Base-by-base conservation (phyloP, 92 coral and sea anemone genomes). In the Zoanthus sansibaricus region DNA sequence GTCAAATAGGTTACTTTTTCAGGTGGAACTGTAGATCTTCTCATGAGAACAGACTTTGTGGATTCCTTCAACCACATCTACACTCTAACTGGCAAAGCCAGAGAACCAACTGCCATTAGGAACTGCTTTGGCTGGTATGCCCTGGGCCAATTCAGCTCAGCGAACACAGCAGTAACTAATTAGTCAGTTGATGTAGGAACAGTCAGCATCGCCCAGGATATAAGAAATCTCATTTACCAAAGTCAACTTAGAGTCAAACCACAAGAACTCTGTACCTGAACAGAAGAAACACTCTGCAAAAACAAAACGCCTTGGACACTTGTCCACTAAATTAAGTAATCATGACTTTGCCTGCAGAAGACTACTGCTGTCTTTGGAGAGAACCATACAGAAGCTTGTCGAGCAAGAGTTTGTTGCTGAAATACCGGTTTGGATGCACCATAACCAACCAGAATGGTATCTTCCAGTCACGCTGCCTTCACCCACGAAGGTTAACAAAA, bases 21-120 rank as follows among this genome's bases (percentile, higher is more conserved):
- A 13, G 98, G 98, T 0, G 98, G 94, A 51, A 82, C 77, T 7
- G 61, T 92, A 37, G 98, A 94, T 56, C 78, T 92, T 30, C 88
- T 90, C 17, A 90, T 92, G 13, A 93, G 95, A 44, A 90, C 93
- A 2, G 88, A 93, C 46, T 86, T 91, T 73, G 74, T 79, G 9
- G 94, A 89, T 42, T 91, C 96, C 6, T 91, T 93, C 79, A 74
- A 77, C 7, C 91, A 93, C 61, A 75, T 86, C 9, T 85, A 88
- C 51, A 48, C 70, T 0, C 13, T 51, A 7, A 32, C 48, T 15
- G 89, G 93, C 3, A 70, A 87, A 4, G 54, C 84, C 30, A 88
- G 91, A 76, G 91, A 91, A 52, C 93, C 90, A 5, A 73, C 85
- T 49, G 91, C 89, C 46, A 89, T 84, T 31, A 52, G 69, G 46